phyloP scores from a whole-genome alignment of 2,888 invertebrate species.

The Melanargia galathea region DNA sequence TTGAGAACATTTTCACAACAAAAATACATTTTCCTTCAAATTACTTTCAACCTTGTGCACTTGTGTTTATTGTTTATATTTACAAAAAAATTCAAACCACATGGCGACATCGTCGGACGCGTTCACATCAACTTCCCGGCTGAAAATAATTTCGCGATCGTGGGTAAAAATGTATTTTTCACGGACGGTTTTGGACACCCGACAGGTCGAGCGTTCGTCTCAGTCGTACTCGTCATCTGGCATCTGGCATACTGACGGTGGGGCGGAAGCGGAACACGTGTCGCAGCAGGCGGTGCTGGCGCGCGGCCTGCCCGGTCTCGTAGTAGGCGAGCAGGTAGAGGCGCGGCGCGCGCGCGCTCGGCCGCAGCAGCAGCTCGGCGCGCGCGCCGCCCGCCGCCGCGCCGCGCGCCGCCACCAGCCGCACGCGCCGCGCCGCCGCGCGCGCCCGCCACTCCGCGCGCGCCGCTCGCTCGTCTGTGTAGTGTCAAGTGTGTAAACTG shows the following conservation, averaged over 20 bases:
- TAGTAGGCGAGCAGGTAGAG: constrained; percentile 67
- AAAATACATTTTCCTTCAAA: too few relatives aligned
- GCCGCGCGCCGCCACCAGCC: constrained; percentile 36
- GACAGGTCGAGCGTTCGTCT: too few relatives aligned
- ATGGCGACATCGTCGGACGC: too few relatives aligned
- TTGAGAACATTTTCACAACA: too few relatives aligned
- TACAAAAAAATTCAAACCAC: too few relatives aligned
- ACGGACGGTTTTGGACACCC: too few relatives aligned
- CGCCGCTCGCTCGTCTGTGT: constrained; percentile 66
- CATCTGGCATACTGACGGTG: constrained; percentile 12
- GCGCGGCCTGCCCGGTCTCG: constrained; percentile 56
- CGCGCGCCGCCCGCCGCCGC: constrained; percentile 47
- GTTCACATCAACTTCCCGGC: too few relatives aligned
- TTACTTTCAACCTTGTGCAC: too few relatives aligned
- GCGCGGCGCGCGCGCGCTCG: constrained; percentile 50
- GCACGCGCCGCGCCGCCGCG: constrained; percentile 46
- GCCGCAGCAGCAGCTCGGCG: constrained; percentile 57
- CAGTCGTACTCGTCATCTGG: not conserved
- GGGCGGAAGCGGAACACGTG: constrained; percentile 65
- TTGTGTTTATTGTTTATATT: too few relatives aligned
- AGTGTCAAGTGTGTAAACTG: too few relatives aligned
- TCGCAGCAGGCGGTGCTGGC: constrained; percentile 58
- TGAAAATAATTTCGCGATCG: too few relatives aligned
- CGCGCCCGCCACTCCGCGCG: constrained; percentile 45
- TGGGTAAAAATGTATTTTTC: too few relatives aligned